Conservation (phyloP, 2,113 vertebrate genomes). For the Hucho hucho region DNA sequence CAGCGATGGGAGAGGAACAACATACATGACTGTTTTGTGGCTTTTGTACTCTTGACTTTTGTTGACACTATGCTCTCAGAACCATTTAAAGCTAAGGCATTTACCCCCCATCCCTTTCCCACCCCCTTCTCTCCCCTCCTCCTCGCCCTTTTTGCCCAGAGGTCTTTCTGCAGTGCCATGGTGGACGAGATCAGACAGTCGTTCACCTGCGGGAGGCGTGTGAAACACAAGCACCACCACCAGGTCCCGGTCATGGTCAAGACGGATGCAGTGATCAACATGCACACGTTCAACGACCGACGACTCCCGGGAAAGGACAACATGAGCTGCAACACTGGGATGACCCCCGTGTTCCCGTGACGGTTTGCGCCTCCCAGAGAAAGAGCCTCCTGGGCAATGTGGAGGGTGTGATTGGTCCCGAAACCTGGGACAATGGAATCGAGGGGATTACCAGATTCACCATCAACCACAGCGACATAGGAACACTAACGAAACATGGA, state of each 20-base stretch:
- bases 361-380: slow-evolving; percentile 60
- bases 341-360: slow-evolving; percentile 93
- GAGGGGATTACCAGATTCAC: slow-evolving; percentile 71
- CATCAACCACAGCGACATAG: slow-evolving; percentile 75
- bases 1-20: slow-evolving; percentile 16
- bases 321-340: slow-evolving; percentile 88
- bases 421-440: slow-evolving; percentile 76
- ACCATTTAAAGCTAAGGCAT: slow-evolving; percentile 70
- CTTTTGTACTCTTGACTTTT: slow-evolving; percentile 43
- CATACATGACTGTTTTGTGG: slow-evolving; percentile 21
- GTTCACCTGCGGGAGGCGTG: slow-evolving; percentile 93
- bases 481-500: slow-evolving; percentile 71
- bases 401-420: slow-evolving; percentile 69
- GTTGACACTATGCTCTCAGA: slow-evolving; percentile 53
- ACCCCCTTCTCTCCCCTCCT: slow-evolving; percentile 31
- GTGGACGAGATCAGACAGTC: slow-evolving; percentile 95
- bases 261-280: slow-evolving; percentile 96
- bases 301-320: slow-evolving; percentile 96
- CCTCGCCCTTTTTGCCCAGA: slow-evolving; percentile 80
- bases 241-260: slow-evolving; percentile 86
- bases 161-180: slow-evolving; percentile 96
- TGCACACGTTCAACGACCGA: slow-evolving; percentile 98
- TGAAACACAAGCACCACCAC: slow-evolving; percentile 89
- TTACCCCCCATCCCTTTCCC: slow-evolving; percentile 59
- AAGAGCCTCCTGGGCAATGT: slow-evolving; percentile 67